These are phyloP conservation scores for Microtus oregoni DNA, from an alignment of 2,113 vertebrate genomes.

Conservation along the genomic window DNA sequence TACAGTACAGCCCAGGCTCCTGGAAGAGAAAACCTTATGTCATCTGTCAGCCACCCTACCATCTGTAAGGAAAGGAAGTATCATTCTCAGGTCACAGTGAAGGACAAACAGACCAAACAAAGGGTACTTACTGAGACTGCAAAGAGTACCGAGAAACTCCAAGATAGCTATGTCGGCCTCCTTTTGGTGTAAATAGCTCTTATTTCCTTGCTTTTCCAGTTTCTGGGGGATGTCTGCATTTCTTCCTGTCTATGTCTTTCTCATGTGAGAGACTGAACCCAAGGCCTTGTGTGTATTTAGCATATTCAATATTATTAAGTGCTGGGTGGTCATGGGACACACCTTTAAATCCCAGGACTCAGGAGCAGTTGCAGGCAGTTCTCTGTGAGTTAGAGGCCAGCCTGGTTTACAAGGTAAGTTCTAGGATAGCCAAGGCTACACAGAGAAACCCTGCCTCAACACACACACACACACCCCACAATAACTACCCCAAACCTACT, in stretches of 20 bases:
- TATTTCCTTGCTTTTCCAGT: neutral
- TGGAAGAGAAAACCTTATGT: constrained; percentile 78
- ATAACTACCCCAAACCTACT: neutral
- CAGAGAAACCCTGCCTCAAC: neutral
- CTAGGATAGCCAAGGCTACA: neutral
- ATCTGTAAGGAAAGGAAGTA: neutral
- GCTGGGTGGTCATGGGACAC: neutral
- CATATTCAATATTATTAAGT: neutral
- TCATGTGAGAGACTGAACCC: neutral
- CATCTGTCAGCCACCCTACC: neutral
- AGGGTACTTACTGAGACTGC: neutral
- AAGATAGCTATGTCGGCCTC: neutral
- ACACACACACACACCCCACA: neutral
- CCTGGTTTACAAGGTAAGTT: neutral
- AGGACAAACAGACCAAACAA: neutral
- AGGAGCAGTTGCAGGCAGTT: neutral
- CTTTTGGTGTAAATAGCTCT: neutral
- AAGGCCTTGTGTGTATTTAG: neutral
- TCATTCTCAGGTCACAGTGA: constrained; percentile 16
- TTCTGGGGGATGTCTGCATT: neutral
- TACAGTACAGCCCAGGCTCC: constrained; percentile 97
- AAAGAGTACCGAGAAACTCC: neutral
- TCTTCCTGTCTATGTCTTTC: neutral
- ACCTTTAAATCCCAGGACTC: neutral
- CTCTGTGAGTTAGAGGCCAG: neutral